Conservation (phyloP, 2,113 vertebrate species). For the Periophthalmodon schlosseri region DNA sequence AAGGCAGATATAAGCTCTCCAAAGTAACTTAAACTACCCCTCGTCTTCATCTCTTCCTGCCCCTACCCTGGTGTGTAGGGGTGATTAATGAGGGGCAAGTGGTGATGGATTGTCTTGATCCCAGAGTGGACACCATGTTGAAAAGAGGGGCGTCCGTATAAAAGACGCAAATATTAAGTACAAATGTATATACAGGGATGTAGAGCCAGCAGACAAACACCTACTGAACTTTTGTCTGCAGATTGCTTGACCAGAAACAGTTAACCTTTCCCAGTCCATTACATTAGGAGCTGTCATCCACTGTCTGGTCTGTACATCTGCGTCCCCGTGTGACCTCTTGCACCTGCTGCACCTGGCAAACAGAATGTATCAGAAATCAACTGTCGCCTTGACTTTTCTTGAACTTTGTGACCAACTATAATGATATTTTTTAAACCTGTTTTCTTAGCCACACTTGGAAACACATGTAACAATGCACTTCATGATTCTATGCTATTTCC, state of each 20-base stretch:
- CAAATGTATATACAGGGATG: neutral
- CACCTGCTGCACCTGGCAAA: conserved; percentile 37
- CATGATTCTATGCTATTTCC: conserved; percentile 20
- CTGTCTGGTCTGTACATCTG: conserved; percentile 26
- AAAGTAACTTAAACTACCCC: conserved; percentile 55
- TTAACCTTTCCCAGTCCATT: conserved; percentile 47
- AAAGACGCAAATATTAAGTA: neutral
- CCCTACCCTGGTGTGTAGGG: conserved; percentile 42
- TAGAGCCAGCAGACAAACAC: neutral
- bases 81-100: conserved; percentile 73
- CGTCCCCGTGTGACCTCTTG: conserved; percentile 6
- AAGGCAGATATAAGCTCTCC: conserved; percentile 51
- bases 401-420: conserved; percentile 27
- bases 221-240: conserved; percentile 6
- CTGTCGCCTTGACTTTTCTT: conserved; percentile 28
- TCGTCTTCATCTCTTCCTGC: conserved; percentile 66
- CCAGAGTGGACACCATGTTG: conserved; percentile 71
- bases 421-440: neutral
- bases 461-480: conserved; percentile 12
- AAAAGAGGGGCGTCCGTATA: conserved; percentile 49
- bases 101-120: conserved; percentile 77
- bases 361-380: conserved; percentile 35
- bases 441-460: conserved; percentile 12
- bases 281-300: conserved; percentile 35
- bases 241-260: conserved; percentile 12